Conservation (phyloP, 2,797 vertebrate genomes). For the Hapalemur alaotrensis region DNA sequence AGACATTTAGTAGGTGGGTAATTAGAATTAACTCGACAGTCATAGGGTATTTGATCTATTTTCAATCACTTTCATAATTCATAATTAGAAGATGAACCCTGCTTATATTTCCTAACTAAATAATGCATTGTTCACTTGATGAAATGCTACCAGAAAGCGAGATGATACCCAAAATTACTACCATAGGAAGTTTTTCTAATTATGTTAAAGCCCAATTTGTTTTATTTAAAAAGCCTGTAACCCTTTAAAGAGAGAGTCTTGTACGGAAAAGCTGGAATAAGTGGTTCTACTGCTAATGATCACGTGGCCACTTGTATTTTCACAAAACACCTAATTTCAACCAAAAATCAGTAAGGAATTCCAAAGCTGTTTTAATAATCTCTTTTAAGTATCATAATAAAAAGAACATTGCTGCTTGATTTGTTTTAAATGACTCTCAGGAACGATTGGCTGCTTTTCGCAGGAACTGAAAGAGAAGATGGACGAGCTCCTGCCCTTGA, state of each 20-base stretch:
- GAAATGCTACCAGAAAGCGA: background rate
- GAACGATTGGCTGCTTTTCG: constrained; percentile 55
- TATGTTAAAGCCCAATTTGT: background rate
- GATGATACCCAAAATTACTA: background rate
- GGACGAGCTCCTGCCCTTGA: constrained; percentile 96
- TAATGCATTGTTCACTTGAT: background rate
- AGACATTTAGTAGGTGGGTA: background rate
- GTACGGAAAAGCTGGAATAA: background rate
- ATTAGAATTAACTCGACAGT: background rate
- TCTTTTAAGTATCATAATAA: constrained; percentile 12
- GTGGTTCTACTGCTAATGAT: background rate
- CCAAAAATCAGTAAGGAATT: constrained; percentile 9
- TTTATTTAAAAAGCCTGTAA: background rate
- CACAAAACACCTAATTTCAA: constrained; percentile 42
- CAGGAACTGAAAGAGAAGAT: constrained; percentile 98
- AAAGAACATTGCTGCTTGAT: constrained; percentile 16
- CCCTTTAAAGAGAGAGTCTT: background rate
- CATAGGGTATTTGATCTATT: background rate
- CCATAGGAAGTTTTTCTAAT: background rate
- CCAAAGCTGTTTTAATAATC: constrained; percentile 47
- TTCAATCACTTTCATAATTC: background rate
- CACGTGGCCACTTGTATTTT: constrained; percentile 8
- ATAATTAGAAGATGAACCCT: background rate
- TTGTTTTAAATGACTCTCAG: constrained; percentile 57
- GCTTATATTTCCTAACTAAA: background rate